Base-by-base conservation (phyloP, 2,888 invertebrate genomes). In the Theodoxus fluviatilis region DNA sequence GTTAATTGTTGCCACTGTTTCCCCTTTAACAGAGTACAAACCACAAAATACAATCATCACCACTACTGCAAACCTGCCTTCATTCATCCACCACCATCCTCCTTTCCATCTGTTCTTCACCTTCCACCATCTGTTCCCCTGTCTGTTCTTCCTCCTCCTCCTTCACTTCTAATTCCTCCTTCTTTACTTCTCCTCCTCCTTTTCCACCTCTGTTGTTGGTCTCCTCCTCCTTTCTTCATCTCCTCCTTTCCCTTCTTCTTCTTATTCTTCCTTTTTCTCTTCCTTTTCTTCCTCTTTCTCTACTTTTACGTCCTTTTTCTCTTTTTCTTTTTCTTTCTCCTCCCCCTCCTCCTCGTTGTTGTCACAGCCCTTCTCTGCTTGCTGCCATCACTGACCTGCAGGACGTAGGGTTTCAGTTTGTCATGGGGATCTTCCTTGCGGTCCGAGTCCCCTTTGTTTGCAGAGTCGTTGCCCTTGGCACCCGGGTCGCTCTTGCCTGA, bases 241-340 rank as follows among this genome's bases (percentile, higher is more conserved):
- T 40, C 18, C 22, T 22, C 12, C 25, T 40, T 38, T 33, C 33
- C 40, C 9, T 25, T 12, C 31, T 15, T 25, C 9, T 12, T 38
- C 43, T 33, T 65, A 25, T 33, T 65, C 65, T 33, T 40, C 43
- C 28, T 40, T 43, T 33, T 43, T 28, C 28, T 43, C 65, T 43
- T n/a, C 43, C 28, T 40, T 43, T n/a, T 43, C 43, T 65, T 43
- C 38, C 43, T 43, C 22, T 25, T 18, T 43, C 25, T 65, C 43
- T 40, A 43, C 65, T 65, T 65, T 28, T 40, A 43, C 65, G 38
- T 40, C 43, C 43, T 65, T 43, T 65, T 65, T 25, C 28, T 65
- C 65, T 55, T 55, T 25, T 55, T 55, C 55, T 55, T 55, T 25
- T 55, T 55, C 55, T 55, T 55, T 25, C 22, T 55, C 55, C 22